Percentiles rank a stretch among this genome's conserved stretches.
phyloP scores from a whole-genome alignment of 2,888 invertebrate genomes.

The Matsumyia berberina region DNA sequence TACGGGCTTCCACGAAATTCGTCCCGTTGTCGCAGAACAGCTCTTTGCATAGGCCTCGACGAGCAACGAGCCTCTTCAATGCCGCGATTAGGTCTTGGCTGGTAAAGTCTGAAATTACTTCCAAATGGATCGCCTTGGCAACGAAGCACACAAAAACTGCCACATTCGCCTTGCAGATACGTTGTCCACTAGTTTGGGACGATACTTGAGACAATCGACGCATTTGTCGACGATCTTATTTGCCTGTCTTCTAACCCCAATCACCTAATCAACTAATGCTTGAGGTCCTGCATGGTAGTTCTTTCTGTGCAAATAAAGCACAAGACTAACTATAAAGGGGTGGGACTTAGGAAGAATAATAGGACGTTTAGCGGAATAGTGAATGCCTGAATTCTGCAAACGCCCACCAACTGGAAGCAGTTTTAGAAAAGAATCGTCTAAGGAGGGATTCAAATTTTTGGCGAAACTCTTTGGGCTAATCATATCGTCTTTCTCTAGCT shows the following conservation, averaged over 20 bases:
- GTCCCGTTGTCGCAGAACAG: slow-evolving; percentile 66
- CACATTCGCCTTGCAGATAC: slow-evolving; percentile 33
- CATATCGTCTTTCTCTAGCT: no score
- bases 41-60: slow-evolving; percentile 29
- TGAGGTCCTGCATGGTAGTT: slow-evolving; percentile 55
- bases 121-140: no score
- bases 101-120: no score
- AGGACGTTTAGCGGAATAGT: slow-evolving; percentile 69
- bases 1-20: slow-evolving; percentile 56
- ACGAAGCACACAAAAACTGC: slow-evolving; percentile 7
- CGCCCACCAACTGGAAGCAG: slow-evolving; percentile 2
- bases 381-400: slow-evolving; percentile 48
- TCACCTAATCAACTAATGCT: slow-evolving; percentile 19
- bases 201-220: slow-evolving; percentile 7
- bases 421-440: slow-evolving; percentile 12
- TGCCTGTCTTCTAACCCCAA: slow-evolving; percentile 7
- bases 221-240: slow-evolving; percentile 21
- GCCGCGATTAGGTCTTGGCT: slow-evolving; percentile 3
- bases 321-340: slow-evolving; percentile 7
- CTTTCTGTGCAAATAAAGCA: slow-evolving; percentile 15
- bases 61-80: slow-evolving; percentile 25
- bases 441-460: slow-evolving; percentile 20
- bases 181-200: slow-evolving; percentile 19
- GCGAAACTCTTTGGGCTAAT: slow-evolving; percentile 2
- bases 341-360: slow-evolving; percentile 75